Evolutionary conservation across 2,113 vertebrate species (phyloP), one percentile per base, ranked within the genome.

Genomic region (Gambusia affinis): DNA sequence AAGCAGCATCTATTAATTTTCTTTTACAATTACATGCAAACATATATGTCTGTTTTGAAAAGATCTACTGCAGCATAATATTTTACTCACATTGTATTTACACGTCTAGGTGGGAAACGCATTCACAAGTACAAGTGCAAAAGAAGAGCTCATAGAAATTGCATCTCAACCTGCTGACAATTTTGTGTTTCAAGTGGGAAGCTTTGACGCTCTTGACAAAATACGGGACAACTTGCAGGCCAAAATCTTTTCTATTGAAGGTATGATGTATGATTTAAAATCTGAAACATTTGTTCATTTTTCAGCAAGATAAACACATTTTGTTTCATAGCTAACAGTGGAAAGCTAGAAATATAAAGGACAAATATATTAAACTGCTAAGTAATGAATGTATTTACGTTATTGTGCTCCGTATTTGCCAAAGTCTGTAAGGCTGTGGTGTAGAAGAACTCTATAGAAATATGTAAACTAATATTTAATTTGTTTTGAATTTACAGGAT

Each of bases 171-270:
- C 94, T 0, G 0, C 63, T 0, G 0, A 0, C 0, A 0, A 85
- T 1, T 73, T 95, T 0, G 81, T 96, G 64, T 96, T 97, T 75
- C 75, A 0, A 44, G 95, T 96, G 30, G 12, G 82, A 3, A 91
- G 78, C 82, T 97, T 96, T 12, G 14, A 75, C 0, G 94, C 95
- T 1, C 92, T 97, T 31, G 84, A 90, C 0, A 71, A 63, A 82
- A 96, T 97, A 86, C 93, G 82, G 54, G 24, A 89, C 0, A 93
- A 84, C 54, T 88, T 97, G 51, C 88, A 95, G 85, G 92, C 94
- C 3, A 95, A 94, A 75, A 96, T 97, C 78, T 97, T 96, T 12
- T 90, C 95, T 4, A 96, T 97, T 4, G 96, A 97, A 89, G 96
- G 96, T 96, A 90, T 7, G 22, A 31, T 63, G 12, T 63, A 22